phyloP scores from a whole-genome alignment of 1,140 invertebrate genomes.

The Caerostris darwini region DNA sequence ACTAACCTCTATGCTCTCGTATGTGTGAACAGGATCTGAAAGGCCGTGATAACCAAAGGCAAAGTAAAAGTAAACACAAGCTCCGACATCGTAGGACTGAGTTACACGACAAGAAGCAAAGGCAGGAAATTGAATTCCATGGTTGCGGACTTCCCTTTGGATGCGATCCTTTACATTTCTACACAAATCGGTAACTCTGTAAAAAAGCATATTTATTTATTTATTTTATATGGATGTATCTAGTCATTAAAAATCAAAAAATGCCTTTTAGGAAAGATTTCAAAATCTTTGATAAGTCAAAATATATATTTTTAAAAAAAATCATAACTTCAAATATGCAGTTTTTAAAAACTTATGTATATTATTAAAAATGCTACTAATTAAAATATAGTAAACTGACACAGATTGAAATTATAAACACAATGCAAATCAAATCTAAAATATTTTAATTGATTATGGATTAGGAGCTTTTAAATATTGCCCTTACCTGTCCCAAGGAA shows the following conservation, averaged over 20 bases:
- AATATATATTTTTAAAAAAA: neutral
- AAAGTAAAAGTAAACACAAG: slow-evolving; percentile 99
- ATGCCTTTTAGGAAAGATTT: neutral
- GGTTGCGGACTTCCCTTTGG: slow-evolving; percentile 85
- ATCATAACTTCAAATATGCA: neutral
- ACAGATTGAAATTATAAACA: neutral
- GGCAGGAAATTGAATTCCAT: slow-evolving; percentile 85
- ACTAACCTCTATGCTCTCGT: slow-evolving; percentile 87
- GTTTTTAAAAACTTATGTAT: neutral
- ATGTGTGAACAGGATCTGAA: slow-evolving; percentile 89
- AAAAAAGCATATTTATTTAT: neutral
- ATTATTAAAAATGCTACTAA: neutral
- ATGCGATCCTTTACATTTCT: slow-evolving; percentile 94
- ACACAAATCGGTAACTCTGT: slow-evolving; percentile 89
- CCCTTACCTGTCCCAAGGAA: slow-evolving; percentile 91
- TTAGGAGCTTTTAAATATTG: too few relatives aligned
- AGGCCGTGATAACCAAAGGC: slow-evolving; percentile 90
- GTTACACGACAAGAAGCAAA: slow-evolving; percentile 93
- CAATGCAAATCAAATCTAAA: neutral
- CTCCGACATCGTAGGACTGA: slow-evolving; percentile 98
- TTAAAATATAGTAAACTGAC: neutral
- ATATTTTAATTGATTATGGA: too few relatives aligned
- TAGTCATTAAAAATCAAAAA: neutral
- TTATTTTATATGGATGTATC: too few relatives aligned
- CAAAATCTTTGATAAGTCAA: too few relatives aligned